Conservation (phyloP, 2,888 invertebrate genomes). For the Ryuthela nishihirai region DNA sequence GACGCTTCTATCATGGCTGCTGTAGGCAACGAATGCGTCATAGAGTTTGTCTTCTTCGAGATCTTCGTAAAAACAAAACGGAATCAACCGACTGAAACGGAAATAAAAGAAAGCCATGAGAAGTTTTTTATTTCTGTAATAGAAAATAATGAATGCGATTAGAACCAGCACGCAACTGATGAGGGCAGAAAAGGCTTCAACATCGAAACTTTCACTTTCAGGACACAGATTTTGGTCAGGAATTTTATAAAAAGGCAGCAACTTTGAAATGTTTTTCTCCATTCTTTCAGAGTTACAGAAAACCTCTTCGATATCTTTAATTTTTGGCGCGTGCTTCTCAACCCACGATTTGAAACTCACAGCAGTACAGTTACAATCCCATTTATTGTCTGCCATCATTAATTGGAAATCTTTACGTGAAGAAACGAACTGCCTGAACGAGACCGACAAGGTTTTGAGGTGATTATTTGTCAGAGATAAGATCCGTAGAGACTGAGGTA, state of each 20-base stretch:
- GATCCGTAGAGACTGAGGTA: constrained; percentile 10
- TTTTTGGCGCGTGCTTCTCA: background rate
- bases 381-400: constrained; percentile 8
- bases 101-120: constrained; percentile 42
- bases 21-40: constrained; percentile 43
- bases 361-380: constrained; percentile 10
- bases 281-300: constrained; percentile 26
- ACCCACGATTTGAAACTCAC: constrained; percentile 14
- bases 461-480: constrained; percentile 12
- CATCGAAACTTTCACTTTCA: background rate
- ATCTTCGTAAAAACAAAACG: constrained; percentile 38
- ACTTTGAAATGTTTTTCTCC: background rate
- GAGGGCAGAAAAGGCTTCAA: constrained; percentile 12
- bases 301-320: constrained; percentile 14
- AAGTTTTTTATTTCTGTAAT: constrained; percentile 41
- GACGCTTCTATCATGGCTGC: constrained; percentile 40
- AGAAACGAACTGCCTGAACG: constrained; percentile 1
- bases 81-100: constrained; percentile 39
- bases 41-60: constrained; percentile 41
- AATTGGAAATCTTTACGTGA: constrained; percentile 7
- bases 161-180: constrained; percentile 23
- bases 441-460: background rate
- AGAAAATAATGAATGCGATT: constrained; percentile 32
- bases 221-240: constrained; percentile 9
- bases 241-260: constrained; percentile 8